Conservation (phyloP, 2,113 vertebrate genomes). For the Pseudorhombus dupliciocellatus region DNA sequence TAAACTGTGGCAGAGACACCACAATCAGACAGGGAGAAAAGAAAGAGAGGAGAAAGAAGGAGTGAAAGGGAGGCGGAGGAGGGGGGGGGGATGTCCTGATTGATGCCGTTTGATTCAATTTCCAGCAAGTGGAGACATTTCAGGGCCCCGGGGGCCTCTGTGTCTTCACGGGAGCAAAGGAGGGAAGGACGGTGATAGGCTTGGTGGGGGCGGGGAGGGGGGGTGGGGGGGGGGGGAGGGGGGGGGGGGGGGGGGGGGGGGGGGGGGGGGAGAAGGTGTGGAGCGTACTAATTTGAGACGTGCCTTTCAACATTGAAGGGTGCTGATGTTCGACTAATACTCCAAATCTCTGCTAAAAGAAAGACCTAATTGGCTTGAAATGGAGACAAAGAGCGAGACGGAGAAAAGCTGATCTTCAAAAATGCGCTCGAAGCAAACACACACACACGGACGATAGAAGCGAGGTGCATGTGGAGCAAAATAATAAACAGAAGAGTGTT, state of each 20-base stretch:
- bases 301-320: conserved; percentile 73
- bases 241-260: background rate
- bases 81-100: conserved; percentile 59
- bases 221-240: background rate
- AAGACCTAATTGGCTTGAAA: conserved; percentile 71
- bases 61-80: conserved; percentile 35
- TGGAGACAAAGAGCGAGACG: conserved; percentile 26
- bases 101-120: conserved; percentile 83
- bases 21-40: conserved; percentile 45
- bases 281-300: conserved; percentile 67
- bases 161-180: conserved; percentile 71
- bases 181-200: conserved; percentile 56
- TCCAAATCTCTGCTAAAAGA: conserved; percentile 69
- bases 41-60: conserved; percentile 28
- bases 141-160: conserved; percentile 70
- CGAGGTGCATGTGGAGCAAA: conserved; percentile 15
- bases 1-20: conserved; percentile 55
- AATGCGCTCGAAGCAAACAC: conserved; percentile 17
- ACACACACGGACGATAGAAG: background rate
- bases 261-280: background rate
- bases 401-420: conserved; percentile 35
- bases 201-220: background rate
- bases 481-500: conserved; percentile 1
- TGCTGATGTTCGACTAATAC: conserved; percentile 71
- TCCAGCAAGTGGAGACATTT: conserved; percentile 80